These are phyloP conservation scores for Lacerta bilineata DNA, from an alignment of 2,797 vertebrate species.

Conservation along the genomic window DNA sequence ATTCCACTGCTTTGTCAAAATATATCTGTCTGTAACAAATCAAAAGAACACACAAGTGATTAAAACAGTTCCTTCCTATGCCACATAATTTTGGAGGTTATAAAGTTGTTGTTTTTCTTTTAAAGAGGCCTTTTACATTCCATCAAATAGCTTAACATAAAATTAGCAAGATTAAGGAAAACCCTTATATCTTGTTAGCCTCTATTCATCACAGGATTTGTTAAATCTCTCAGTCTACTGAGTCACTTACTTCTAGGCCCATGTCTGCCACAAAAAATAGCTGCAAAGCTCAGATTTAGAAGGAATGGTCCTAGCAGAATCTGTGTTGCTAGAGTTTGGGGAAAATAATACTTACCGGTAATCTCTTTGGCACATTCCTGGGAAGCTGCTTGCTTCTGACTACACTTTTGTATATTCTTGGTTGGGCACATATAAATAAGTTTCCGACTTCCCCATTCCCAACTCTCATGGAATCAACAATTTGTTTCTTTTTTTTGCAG, in stretches of 20 bases:
- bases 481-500: conserved; percentile 54
- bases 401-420: not conserved
- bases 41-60: not conserved
- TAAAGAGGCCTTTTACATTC: not conserved
- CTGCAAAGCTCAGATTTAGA: not conserved
- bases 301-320: not conserved
- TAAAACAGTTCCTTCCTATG: not conserved
- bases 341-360: not conserved
- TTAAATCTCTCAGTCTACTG: not conserved
- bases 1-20: not conserved
- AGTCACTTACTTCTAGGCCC: not conserved
- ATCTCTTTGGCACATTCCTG: not conserved
- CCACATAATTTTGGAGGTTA: not conserved
- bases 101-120: not conserved
- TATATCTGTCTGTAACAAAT: no score
- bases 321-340: not conserved
- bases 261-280: not conserved
- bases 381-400: not conserved
- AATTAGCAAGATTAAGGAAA: not conserved
- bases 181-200: not conserved
- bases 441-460: not conserved
- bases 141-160: not conserved
- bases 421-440: no score
- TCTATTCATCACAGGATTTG: not conserved
- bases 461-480: not conserved